Evolutionary conservation across 2,888 invertebrate species (phyloP), one percentile per base, ranked within the genome.

Genomic region (Drosophila algonquin): DNA sequence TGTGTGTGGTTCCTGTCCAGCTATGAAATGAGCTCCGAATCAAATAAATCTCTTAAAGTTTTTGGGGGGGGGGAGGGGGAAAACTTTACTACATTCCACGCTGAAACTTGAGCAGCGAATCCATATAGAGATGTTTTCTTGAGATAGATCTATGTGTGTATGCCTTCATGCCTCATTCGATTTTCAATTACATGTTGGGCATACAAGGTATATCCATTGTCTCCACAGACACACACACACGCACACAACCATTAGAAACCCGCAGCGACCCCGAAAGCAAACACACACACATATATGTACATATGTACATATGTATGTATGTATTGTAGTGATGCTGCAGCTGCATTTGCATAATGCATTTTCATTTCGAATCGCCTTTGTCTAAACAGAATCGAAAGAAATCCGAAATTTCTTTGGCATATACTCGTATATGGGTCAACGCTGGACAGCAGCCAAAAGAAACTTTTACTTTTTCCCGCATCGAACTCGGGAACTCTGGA

Each of bases 271-370:
- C 18, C 30, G 18, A 35, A 21, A 40, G 21, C n/a, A 3, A 2
- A 52, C 51, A 58, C 10, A 61, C 32, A 69, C 3, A 3, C 3
- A 21, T 21, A 3, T 14, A 48, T 18, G 32, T 30, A 24, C 3
- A 14, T n/a, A 21, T 44, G 12, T 27, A 35, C 16, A 35, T 18
- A 18, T 18, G 35, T 18, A 16, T 27, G 48, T 14, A 21, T 18
- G 18, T 18, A 18, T 18, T 18, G 18, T 27, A n/a, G 16, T 59
- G 78, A 48, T 59, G 67, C 44, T 60, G 77, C 73, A 75, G 84
- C 79, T 80, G 70, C 82, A 82, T 83, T 87, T 87, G 74, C 80
- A 83, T 86, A 85, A 82, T 82, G 72, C 69, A 63, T 73, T 70
- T 70, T 55, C 70, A 18, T 56, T 73, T 55, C 70, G 65, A 44